Conservation (phyloP, 2,113 vertebrate species). For the Zosterops pallidus region DNA sequence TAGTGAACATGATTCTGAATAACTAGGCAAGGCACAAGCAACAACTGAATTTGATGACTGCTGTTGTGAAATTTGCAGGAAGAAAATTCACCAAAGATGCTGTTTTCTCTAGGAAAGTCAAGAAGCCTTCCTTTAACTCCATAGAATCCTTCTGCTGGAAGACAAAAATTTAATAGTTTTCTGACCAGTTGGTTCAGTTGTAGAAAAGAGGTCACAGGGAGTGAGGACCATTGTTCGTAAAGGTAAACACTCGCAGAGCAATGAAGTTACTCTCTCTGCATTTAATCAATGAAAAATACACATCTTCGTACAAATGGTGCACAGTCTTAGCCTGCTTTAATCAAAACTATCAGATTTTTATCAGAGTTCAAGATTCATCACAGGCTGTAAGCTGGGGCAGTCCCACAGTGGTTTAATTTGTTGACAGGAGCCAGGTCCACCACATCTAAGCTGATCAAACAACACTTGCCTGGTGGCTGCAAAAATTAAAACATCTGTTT, state of each 20-base stretch:
- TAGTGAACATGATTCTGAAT: background rate
- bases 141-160: background rate
- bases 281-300: background rate
- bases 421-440: background rate
- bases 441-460: background rate
- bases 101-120: background rate
- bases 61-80: background rate
- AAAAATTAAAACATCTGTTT: background rate
- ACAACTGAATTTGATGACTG: background rate
- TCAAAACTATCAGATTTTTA: background rate
- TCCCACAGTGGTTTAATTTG: background rate
- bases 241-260: background rate
- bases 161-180: background rate
- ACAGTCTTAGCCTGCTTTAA: background rate
- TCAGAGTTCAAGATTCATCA: background rate
- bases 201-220: background rate
- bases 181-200: background rate
- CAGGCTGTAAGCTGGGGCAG: background rate
- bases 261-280: background rate
- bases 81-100: background rate
- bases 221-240: background rate
- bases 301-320: background rate
- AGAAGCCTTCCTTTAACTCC: background rate
- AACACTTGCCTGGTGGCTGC: background rate
- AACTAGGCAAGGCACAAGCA: background rate